A percentile compares a stretch with the other conserved stretches of the same genome.
Conservation (phyloP, 2,888 invertebrate genomes). For the Calliopum simillimum region DNA sequence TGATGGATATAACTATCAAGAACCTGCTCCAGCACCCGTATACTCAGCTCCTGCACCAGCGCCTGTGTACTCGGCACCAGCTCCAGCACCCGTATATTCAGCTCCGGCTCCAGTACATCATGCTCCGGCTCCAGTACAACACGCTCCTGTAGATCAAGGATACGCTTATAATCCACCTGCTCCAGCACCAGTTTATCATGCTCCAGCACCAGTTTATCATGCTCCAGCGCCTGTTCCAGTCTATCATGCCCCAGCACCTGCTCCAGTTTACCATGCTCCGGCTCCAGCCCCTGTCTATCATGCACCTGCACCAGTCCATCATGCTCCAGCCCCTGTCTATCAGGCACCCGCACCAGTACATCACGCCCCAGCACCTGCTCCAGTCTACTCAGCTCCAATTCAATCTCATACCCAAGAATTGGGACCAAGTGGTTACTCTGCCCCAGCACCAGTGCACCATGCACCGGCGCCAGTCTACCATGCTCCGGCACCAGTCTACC, state of each 20-base stretch:
- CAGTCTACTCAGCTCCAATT: constrained; percentile 23
- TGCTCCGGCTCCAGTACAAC: constrained; percentile 25
- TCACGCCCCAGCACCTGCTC: not conserved
- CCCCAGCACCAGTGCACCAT: constrained; percentile 32
- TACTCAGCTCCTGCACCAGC: constrained; percentile 16
- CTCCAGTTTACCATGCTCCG: constrained; percentile 16
- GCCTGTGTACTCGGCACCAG: constrained; percentile 17
- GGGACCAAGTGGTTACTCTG: too few species aligned
- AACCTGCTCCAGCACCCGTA: constrained; percentile 22
- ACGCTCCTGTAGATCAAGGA: constrained; percentile 15
- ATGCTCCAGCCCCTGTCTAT: constrained; percentile 24
- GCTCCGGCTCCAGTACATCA: constrained; percentile 15
- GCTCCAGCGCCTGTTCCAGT: constrained; percentile 33
- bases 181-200: constrained; percentile 28
- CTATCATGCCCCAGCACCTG: not conserved
- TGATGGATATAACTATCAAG: constrained; percentile 43
- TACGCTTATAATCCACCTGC: too few species aligned
- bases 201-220: constrained; percentile 29
- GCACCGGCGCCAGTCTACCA: constrained; percentile 20
- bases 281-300: constrained; percentile 13
- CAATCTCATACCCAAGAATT: not conserved
- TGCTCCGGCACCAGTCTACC: not conserved
- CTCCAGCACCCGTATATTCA: not conserved
- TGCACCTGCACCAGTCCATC: constrained; percentile 15
- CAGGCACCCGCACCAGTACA: constrained; percentile 30